Base-by-base conservation (phyloP, 2,888 invertebrate genomes). In the Rhabditophanes sp. region DNA sequence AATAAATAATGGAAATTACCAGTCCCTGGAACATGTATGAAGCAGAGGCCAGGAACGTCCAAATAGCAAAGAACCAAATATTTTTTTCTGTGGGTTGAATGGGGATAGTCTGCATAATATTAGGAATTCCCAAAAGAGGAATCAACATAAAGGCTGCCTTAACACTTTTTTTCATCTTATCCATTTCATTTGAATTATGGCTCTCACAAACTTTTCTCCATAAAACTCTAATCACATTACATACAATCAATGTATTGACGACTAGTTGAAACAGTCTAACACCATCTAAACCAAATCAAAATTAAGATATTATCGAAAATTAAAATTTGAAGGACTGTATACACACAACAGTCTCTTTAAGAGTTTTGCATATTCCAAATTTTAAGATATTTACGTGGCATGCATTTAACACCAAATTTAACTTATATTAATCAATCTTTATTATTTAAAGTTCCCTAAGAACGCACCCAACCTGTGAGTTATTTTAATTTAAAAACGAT, bases 111-210 rank as follows among this genome's bases (percentile, higher is more conserved):
- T 67, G 68, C 48, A 71, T 65, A 37, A 69, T 67, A 50, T 71
- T 70, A 14, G 70, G 70, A 24, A 70, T 67, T 6, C 71, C 71
- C 18, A 71, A 60, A 34, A 72, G 51, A 3, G 70, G 70, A 25
- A 72, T 56, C 15, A 71, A 49, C 44, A 71, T 67, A 37, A 71
- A 56, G 6, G 70, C 70, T 1, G 71, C 71, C 46, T 70, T 70
- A 3, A 69, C 68, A 16, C 68, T 68, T 52, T 72, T 71, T 44
- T 67, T 66, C 41, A 70, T 65, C 53, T 67, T 66, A n/a, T 67
- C 65, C 21, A 66, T 63, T 46, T 71, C 71, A 22, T 66, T 66
- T 12, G 52, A 46, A 20, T 66, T 65, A 39, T 66, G 64, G 19
- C 66, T 66, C 36, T 68, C 67, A 28, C 67, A 48, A 14, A 71